Percentiles rank a stretch among this genome's conserved stretches.
phyloP scores from a whole-genome alignment of 2,888 invertebrate species.

The Opisthograptis luteolata region DNA sequence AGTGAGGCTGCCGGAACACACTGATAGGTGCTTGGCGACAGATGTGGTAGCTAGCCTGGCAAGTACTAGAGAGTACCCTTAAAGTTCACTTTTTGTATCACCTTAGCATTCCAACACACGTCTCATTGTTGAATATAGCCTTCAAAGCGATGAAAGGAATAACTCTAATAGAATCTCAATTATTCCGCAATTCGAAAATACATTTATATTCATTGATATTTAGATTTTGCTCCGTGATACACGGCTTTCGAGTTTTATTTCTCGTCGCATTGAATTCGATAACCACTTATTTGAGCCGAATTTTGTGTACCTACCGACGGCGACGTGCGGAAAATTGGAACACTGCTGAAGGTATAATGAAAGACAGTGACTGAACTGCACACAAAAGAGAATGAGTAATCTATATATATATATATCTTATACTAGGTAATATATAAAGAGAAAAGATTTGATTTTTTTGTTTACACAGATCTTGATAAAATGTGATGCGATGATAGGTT shows the following conservation, averaged over 20 bases:
- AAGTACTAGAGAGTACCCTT: too few species aligned
- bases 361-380: conserved; percentile 6
- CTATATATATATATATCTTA: too few species aligned
- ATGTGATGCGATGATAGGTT: too few species aligned
- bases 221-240: conserved; percentile 43
- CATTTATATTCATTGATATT: conserved; percentile 43
- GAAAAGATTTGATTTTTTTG: too few species aligned
- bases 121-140: conserved; percentile 13
- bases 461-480: too few species aligned
- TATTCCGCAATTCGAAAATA: conserved; percentile 38
- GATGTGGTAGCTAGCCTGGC: too few species aligned
- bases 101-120: conserved; percentile 11
- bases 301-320: conserved; percentile 64
- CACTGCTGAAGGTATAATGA: conserved; percentile 37
- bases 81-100: not conserved
- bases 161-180: conserved; percentile 35
- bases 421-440: too few species aligned
- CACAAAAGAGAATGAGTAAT: too few species aligned
- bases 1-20: too few species aligned
- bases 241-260: conserved; percentile 43
- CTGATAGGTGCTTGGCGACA: too few species aligned
- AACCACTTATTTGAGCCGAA: conserved; percentile 66
- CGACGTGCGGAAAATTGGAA: conserved; percentile 64
- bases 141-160: conserved; percentile 28
- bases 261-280: conserved; percentile 57